Evolutionary conservation across 2,113 vertebrate genomes (phyloP).

Genomic region (Phalacrocorax aristotelis): DNA sequence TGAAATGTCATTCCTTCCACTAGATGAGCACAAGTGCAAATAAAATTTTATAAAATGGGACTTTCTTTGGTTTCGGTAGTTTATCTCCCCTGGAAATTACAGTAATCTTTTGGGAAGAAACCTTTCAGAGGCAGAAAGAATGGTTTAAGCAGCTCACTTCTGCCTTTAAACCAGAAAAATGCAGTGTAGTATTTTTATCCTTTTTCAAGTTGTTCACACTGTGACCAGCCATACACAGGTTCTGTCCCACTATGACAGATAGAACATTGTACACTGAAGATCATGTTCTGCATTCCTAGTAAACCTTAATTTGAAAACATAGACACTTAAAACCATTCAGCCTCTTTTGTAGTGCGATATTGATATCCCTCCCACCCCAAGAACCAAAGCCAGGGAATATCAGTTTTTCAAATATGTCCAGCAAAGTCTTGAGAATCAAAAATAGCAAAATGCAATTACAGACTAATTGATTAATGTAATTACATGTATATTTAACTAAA

Average conservation of each 20-base stretch:
- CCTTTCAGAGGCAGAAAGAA: neutral
- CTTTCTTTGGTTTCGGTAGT: neutral
- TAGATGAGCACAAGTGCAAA: neutral
- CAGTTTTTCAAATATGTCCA: neutral
- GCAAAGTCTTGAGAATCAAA: constrained; percentile 23
- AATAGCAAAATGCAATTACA: constrained; percentile 28
- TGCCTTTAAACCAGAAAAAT: neutral
- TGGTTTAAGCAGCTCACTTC: neutral
- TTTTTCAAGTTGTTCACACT: neutral
- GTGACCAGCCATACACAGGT: too few species aligned
- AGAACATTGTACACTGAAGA: neutral
- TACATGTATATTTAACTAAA: constrained; percentile 31
- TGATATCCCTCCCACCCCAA: neutral
- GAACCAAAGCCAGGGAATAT: neutral
- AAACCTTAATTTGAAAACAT: neutral
- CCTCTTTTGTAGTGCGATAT: neutral
- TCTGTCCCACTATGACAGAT: neutral
- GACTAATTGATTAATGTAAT: constrained; percentile 53
- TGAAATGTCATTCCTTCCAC: neutral
- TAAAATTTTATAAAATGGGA: neutral
- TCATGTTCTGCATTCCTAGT: neutral
- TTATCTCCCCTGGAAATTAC: neutral
- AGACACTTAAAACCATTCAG: neutral
- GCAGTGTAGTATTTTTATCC: neutral
- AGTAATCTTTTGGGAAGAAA: neutral